Evolutionary conservation across 2,797 vertebrate genomes (phyloP).

Genomic region (Sebastes glaucus): DNA sequence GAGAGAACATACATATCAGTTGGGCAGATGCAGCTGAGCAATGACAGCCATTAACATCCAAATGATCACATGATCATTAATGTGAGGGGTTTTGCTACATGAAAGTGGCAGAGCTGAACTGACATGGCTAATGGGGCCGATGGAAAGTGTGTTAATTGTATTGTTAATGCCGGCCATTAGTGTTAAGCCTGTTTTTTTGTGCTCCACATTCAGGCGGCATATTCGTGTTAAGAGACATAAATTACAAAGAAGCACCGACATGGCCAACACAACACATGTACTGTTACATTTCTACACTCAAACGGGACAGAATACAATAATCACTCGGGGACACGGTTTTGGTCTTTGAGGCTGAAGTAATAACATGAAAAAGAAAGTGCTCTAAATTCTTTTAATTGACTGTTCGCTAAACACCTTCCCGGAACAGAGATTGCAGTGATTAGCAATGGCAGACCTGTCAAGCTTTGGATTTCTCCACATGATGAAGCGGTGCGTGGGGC

Average conservation of each 20-base stretch:
- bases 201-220: constrained; percentile 44
- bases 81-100: constrained; percentile 51
- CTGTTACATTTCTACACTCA: constrained; percentile 14
- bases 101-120: constrained; percentile 57
- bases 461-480: background rate
- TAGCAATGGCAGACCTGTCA: background rate
- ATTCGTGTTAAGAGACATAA: constrained; percentile 32
- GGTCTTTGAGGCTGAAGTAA: background rate
- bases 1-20: constrained; percentile 86
- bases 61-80: constrained; percentile 77
- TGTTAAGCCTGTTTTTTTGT: constrained; percentile 10
- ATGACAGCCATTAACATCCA: constrained; percentile 88
- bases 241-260: constrained; percentile 23
- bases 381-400: background rate
- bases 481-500: background rate
- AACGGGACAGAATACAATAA: constrained; percentile 30
- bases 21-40: constrained; percentile 90
- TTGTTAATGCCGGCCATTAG: constrained; percentile 48
- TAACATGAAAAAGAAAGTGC: background rate
- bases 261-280: constrained; percentile 30
- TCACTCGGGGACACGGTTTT: background rate
- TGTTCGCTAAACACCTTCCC: background rate
- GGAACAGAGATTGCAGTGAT: background rate
- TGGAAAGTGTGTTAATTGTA: constrained; percentile 55
- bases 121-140: constrained; percentile 63